These are phyloP conservation scores for Parotia lawesii DNA, from an alignment of 2,113 vertebrate species.

Conservation along the genomic window DNA sequence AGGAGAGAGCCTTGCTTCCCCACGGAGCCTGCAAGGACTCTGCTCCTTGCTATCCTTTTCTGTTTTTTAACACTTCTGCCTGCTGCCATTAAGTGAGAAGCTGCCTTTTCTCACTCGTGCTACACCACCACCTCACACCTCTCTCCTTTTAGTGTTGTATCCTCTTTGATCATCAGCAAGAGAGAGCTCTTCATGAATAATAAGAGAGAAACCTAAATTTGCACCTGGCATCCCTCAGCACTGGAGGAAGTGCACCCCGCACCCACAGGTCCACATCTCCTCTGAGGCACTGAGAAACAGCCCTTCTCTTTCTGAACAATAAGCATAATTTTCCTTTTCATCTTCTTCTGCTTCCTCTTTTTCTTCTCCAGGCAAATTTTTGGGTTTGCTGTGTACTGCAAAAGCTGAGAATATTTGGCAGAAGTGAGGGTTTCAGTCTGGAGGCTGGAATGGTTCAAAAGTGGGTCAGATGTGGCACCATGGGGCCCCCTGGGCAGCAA, in stretches of 20 bases:
- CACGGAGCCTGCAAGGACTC: accelerated
- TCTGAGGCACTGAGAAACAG: background rate
- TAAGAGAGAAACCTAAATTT: background rate
- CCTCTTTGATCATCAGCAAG: background rate
- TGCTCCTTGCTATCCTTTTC: background rate
- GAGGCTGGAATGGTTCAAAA: background rate
- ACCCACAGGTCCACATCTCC: background rate
- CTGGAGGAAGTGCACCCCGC: background rate
- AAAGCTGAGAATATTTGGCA: background rate
- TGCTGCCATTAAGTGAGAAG: background rate
- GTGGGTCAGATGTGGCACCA: background rate
- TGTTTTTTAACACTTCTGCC: background rate
- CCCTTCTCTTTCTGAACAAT: background rate
- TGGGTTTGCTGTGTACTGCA: background rate
- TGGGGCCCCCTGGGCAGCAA: accelerated
- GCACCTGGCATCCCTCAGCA: background rate
- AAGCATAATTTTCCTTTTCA: background rate
- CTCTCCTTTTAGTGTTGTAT: background rate
- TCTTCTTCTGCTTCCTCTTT: background rate
- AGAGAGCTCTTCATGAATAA: background rate
- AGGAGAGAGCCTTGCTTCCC: background rate
- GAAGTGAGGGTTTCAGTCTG: background rate
- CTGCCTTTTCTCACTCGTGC: background rate
- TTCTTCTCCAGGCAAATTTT: background rate
- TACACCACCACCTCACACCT: background rate